Percentiles rank a stretch among this genome's conserved stretches.
These are phyloP conservation scores for Cyprinus carpio DNA, from an alignment of 2,113 vertebrate species.

Conservation along the genomic window DNA sequence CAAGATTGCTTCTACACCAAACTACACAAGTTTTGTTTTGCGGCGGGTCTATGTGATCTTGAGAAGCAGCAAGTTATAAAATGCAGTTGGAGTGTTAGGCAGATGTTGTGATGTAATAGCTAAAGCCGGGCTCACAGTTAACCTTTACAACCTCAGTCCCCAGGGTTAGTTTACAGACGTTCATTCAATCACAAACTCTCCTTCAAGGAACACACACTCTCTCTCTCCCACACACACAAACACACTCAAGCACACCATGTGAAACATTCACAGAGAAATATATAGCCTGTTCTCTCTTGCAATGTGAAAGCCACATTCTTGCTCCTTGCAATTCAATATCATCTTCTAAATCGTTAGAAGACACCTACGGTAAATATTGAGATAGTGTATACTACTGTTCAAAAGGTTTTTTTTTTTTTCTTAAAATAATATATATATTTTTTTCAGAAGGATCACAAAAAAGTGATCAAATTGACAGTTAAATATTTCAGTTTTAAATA, in stretches of 20 bases:
- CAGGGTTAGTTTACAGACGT: slow-evolving; percentile 49
- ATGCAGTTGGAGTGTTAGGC: slow-evolving; percentile 53
- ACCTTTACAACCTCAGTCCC: slow-evolving; percentile 63
- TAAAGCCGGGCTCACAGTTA: slow-evolving; percentile 57
- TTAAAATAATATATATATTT: too few species aligned
- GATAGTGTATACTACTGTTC: background rate
- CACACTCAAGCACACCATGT: background rate
- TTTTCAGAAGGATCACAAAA: too few species aligned
- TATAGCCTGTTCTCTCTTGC: background rate
- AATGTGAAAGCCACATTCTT: background rate
- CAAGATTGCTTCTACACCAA: slow-evolving; percentile 29
- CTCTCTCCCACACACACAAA: background rate
- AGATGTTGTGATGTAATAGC: slow-evolving; percentile 63
- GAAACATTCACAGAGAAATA: background rate
- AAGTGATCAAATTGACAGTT: too few species aligned
- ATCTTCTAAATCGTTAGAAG: background rate
- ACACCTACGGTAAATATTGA: background rate
- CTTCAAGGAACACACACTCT: background rate
- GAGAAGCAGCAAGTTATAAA: slow-evolving; percentile 54
- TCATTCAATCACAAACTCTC: background rate
- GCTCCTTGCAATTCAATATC: background rate
- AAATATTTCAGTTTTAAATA: too few species aligned
- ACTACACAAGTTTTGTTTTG: slow-evolving; percentile 34
- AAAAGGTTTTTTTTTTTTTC: too few species aligned
- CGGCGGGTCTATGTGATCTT: slow-evolving; percentile 52